These are phyloP conservation scores for Thysanoteuthis rhombus DNA, from an alignment of 2,888 invertebrate species.

Conservation along the genomic window DNA sequence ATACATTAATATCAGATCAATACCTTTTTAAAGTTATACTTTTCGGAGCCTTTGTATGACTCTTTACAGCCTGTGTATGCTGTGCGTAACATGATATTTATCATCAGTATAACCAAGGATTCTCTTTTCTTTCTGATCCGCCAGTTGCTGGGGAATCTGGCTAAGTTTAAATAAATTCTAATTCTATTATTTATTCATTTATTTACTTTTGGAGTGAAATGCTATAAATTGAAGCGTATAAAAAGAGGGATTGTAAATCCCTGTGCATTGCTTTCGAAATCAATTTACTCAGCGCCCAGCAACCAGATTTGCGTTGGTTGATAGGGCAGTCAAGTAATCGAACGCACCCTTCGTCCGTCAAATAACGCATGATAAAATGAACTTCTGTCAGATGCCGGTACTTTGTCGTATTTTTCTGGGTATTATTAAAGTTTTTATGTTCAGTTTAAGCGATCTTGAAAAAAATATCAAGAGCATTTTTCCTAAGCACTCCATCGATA, in stretches of 20 bases:
- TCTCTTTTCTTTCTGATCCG: too few species aligned
- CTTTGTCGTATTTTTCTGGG: too few species aligned
- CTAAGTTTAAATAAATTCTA: neutral
- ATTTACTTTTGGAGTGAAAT: neutral
- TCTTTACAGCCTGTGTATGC: too few species aligned
- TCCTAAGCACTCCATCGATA: too few species aligned
- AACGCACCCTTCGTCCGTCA: neutral
- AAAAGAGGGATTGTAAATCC: neutral
- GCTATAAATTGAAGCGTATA: neutral
- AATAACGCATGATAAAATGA: neutral
- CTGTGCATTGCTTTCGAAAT: neutral
- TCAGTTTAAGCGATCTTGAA: too few species aligned
- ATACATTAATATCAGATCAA: too few species aligned
- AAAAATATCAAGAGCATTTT: too few species aligned
- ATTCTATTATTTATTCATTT: neutral
- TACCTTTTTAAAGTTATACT: too few species aligned
- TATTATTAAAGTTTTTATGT: too few species aligned
- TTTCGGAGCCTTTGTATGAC: too few species aligned
- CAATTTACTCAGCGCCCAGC: neutral
- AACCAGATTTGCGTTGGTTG: neutral
- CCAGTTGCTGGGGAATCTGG: neutral
- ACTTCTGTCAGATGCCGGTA: neutral
- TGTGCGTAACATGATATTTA: too few species aligned
- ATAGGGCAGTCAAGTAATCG: neutral
- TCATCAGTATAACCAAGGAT: too few species aligned